These are phyloP conservation scores for Hololepta plana DNA, from an alignment of 2,888 invertebrate species.

Conservation along the genomic window DNA sequence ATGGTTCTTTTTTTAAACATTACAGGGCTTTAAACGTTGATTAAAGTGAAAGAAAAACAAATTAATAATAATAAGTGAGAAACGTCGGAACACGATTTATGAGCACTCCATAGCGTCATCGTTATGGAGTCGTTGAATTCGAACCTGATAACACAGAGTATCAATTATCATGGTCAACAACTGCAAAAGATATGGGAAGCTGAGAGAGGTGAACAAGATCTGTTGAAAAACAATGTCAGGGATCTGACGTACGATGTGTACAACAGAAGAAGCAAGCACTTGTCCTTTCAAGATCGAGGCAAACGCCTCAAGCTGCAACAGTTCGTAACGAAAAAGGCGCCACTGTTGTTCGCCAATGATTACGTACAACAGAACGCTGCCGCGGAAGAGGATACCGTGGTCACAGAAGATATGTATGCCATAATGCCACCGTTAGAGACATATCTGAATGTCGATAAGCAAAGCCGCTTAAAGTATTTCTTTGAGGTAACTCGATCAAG, in stretches of 20 bases:
- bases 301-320: conserved; percentile 71
- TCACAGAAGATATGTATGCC: conserved; percentile 49
- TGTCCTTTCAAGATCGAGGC: conserved; percentile 68
- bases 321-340: conserved; percentile 73
- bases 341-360: conserved; percentile 48
- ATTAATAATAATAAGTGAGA: neutral
- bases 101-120: conserved; percentile 5
- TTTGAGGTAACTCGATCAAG: conserved; percentile 51
- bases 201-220: conserved; percentile 61
- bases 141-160: conserved; percentile 45
- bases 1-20: no score
- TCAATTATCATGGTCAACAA: conserved; percentile 77
- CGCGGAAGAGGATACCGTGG: conserved; percentile 29
- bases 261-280: conserved; percentile 59
- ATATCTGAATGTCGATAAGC: conserved; percentile 63
- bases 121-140: conserved; percentile 33
- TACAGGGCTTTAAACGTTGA: neutral
- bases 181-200: conserved; percentile 77
- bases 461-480: conserved; percentile 60
- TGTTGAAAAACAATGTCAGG: conserved; percentile 40
- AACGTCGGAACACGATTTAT: conserved; percentile 6
- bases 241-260: conserved; percentile 55
- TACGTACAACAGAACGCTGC: conserved; percentile 31
- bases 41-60: neutral
- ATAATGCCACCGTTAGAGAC: conserved; percentile 77